Conservation (phyloP, 2,797 vertebrate species). For the Crocodylus rhombifer region DNA sequence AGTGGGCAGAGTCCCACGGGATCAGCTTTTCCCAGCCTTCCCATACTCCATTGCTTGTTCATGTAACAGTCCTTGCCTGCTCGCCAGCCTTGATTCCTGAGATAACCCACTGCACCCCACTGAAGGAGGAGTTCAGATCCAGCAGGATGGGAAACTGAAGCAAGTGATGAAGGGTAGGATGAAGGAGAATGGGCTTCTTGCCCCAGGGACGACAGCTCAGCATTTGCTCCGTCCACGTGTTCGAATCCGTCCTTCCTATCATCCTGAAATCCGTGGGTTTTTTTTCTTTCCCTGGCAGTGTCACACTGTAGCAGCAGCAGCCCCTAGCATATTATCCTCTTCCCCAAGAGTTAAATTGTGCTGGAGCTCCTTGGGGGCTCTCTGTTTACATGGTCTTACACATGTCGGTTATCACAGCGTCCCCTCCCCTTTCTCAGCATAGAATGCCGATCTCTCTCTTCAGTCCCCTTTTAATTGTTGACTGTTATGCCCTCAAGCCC, state of each 20-base stretch:
- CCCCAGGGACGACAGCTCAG: background rate
- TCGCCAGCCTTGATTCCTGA: background rate
- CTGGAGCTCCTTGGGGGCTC: constrained; percentile 45
- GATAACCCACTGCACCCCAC: background rate
- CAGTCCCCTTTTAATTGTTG: constrained; percentile 35
- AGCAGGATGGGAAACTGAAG: constrained; percentile 16
- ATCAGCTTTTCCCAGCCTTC: background rate
- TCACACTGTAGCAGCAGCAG: background rate
- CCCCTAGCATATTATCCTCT: background rate
- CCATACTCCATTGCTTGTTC: fast-evolving
- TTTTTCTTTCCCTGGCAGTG: background rate
- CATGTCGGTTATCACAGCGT: constrained; percentile 42
- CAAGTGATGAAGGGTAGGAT: background rate
- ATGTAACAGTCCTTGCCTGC: background rate
- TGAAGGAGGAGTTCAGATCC: background rate
- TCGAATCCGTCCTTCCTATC: constrained; percentile 29
- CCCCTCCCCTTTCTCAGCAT: constrained; percentile 12
- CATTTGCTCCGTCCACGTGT: background rate
- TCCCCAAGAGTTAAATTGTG: background rate
- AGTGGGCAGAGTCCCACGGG: background rate
- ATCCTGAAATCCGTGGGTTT: constrained; percentile 24
- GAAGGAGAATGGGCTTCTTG: constrained; percentile 16
- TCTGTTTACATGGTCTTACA: background rate
- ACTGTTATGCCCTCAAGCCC: background rate
- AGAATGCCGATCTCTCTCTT: constrained; percentile 19